These are phyloP conservation scores for Crotalus tigris DNA, from an alignment of 2,113 vertebrate genomes.

Conservation along the genomic window DNA sequence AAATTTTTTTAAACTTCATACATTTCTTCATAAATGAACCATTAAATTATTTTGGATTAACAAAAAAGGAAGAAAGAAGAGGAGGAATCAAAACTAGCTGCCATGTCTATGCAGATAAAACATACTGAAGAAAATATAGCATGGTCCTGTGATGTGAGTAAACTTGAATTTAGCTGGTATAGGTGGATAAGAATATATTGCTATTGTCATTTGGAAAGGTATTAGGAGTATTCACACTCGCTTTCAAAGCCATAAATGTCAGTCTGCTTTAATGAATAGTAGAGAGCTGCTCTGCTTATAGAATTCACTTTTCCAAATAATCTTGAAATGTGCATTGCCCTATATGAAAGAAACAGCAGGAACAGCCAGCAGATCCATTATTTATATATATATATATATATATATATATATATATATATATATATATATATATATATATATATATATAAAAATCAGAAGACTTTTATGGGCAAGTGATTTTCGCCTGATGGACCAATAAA, in stretches of 20 bases:
- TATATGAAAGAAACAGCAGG: background rate
- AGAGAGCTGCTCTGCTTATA: background rate
- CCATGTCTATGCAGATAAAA: background rate
- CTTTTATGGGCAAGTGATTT: background rate
- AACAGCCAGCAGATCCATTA: background rate
- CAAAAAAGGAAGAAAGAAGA: background rate
- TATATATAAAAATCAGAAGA: background rate
- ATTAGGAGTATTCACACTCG: background rate
- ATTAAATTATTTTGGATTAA: background rate
- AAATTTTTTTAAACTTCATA: background rate
- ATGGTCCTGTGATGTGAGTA: background rate
- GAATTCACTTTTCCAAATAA: background rate
- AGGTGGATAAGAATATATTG: background rate
- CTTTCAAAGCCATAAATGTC: background rate
- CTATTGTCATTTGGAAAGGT: background rate
- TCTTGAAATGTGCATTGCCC: background rate
- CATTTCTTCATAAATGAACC: background rate
- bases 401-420: too few relatives aligned
- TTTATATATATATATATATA: too few relatives aligned
- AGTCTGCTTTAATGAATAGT: background rate
- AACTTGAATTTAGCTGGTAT: background rate
- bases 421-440: too few relatives aligned
- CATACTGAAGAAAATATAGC: background rate
- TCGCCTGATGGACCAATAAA: background rate
- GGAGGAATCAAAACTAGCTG: background rate